Evolutionary conservation across 2,113 vertebrate species (phyloP).

Genomic region (Podarcis raffonei): DNA sequence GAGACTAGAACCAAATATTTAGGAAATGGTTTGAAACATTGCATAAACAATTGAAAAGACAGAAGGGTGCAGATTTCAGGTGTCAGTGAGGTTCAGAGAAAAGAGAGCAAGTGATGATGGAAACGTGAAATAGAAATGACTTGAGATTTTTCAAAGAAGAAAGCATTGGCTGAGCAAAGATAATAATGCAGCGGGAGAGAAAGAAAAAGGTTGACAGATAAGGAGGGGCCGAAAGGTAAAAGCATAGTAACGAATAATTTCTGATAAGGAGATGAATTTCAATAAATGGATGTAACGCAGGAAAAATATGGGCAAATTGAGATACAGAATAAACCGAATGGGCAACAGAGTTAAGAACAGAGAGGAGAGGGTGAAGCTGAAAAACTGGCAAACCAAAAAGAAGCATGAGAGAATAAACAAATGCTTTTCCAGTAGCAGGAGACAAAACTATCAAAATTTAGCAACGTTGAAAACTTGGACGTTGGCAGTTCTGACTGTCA

Average conservation of each 20-base stretch:
- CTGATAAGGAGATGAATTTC: background rate
- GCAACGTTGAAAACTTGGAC: background rate
- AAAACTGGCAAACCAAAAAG: background rate
- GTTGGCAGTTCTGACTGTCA: background rate
- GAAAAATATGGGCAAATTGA: background rate
- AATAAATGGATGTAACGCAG: background rate
- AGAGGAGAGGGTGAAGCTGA: background rate
- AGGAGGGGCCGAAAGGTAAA: background rate
- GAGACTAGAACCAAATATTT: background rate
- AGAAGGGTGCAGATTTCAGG: background rate
- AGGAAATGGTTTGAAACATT: background rate
- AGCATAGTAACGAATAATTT: background rate
- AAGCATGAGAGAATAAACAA: background rate
- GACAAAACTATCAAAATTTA: background rate
- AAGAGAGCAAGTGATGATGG: background rate
- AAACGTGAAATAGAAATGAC: background rate
- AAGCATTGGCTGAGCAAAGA: background rate
- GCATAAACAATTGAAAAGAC: background rate
- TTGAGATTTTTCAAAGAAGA: background rate
- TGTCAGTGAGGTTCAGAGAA: background rate
- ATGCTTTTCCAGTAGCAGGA: background rate
- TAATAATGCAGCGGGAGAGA: background rate
- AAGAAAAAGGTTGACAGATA: no score
- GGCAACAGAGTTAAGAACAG: background rate
- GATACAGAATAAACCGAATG: background rate